These are phyloP conservation scores for Sinotaia quadrata DNA, from an alignment of 2,888 invertebrate genomes.

Conservation along the genomic window DNA sequence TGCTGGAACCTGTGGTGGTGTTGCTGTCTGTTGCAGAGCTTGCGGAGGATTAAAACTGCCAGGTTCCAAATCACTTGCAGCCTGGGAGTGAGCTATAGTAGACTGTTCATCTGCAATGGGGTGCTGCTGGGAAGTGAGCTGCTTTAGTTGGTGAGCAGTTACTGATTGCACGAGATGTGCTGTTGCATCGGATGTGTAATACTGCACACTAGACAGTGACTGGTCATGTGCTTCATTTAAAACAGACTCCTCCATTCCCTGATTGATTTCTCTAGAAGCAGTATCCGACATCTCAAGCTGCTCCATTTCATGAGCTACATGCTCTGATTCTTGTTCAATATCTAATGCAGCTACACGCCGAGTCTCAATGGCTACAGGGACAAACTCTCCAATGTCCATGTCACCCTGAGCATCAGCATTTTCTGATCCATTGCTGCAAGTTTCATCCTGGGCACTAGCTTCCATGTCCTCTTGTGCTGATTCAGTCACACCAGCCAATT, in stretches of 20 bases:
- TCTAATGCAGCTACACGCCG: conserved; percentile 26
- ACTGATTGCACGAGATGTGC: not conserved
- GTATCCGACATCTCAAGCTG: conserved; percentile 6
- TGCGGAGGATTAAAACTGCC: too few species aligned
- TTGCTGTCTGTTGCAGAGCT: not conserved
- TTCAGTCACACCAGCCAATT: conserved; percentile 17
- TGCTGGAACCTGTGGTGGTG: not conserved
- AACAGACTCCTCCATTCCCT: not conserved
- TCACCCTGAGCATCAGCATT: conserved; percentile 12
- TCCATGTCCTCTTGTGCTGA: conserved; percentile 27
- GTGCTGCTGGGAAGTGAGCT: not conserved
- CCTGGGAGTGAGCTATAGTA: not conserved
- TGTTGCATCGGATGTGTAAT: too few species aligned
- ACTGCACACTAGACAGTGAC: too few species aligned
- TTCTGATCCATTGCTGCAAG: conserved; percentile 22
- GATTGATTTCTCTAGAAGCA: not conserved
- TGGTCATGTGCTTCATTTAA: not conserved
- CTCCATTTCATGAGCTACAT: conserved; percentile 27
- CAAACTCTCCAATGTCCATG: conserved; percentile 34
- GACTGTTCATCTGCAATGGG: not conserved
- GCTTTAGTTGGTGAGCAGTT: not conserved
- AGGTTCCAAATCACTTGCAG: too few species aligned
- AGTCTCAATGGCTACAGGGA: conserved; percentile 38
- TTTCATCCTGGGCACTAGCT: conserved; percentile 27
- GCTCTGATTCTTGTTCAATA: conserved; percentile 26